Conservation (phyloP, 2,797 vertebrate genomes). For the Pseudotriccus pelzelni region DNA sequence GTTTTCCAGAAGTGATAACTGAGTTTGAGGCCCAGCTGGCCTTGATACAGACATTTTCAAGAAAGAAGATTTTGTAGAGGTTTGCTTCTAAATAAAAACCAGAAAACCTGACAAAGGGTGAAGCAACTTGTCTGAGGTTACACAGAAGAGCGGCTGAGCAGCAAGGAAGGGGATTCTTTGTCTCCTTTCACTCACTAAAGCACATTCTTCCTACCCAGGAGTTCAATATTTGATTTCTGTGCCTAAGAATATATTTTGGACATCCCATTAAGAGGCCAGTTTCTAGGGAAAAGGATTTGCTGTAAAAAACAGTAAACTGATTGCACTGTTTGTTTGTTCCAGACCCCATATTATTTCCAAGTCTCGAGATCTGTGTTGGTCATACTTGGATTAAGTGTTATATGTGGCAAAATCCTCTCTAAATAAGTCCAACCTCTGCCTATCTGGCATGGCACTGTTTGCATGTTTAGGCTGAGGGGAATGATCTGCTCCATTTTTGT, state of each 20-base stretch:
- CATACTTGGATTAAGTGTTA: neutral
- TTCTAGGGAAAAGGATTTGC: constrained; percentile 19
- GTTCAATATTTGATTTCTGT: neutral
- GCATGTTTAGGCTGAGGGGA: neutral
- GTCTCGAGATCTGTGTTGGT: neutral
- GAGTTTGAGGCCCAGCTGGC: neutral
- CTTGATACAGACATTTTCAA: neutral
- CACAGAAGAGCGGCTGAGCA: neutral
- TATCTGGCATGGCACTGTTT: neutral
- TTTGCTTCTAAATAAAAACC: neutral
- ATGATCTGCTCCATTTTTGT: neutral
- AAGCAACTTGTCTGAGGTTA: neutral
- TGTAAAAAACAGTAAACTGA: neutral
- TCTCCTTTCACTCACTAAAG: neutral
- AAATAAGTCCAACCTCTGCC: neutral
- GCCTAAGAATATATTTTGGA: neutral
- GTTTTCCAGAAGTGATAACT: neutral
- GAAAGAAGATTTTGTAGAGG: neutral
- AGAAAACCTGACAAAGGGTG: neutral
- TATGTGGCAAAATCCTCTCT: neutral
- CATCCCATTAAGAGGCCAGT: neutral
- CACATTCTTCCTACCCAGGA: neutral
- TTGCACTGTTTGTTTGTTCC: neutral
- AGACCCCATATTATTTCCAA: neutral
- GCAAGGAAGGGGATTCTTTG: neutral